Conservation (phyloP, 2,888 invertebrate species). For the Torymus auratus region DNA sequence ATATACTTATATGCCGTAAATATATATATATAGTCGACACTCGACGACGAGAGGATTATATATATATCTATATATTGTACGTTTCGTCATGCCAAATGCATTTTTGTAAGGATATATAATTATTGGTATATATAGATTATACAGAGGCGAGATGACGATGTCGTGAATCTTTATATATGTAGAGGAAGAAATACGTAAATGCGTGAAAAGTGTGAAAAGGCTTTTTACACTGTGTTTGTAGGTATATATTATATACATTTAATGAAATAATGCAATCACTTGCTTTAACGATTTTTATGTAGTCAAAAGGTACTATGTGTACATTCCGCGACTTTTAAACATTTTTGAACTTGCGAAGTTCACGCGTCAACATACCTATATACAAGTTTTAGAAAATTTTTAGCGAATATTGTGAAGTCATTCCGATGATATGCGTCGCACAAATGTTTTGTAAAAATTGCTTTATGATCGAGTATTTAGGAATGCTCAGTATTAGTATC, state of each 20-base stretch:
- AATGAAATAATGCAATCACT: constrained; percentile 31
- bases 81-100: constrained; percentile 46
- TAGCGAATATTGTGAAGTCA: constrained; percentile 20
- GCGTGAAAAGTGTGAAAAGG: neutral
- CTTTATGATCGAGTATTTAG: constrained; percentile 19
- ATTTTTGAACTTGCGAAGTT: constrained; percentile 30
- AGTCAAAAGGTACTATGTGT: neutral
- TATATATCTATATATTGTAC: neutral
- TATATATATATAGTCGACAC: too few species aligned
- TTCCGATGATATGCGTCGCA: constrained; percentile 22
- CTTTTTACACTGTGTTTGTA: constrained; percentile 3
- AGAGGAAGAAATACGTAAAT: neutral
- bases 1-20: neutral
- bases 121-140: constrained; percentile 1
- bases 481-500: constrained; percentile 50
- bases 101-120: constrained; percentile 16
- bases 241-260: neutral
- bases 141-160: neutral
- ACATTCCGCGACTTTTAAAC: constrained; percentile 35
- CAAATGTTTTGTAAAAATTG: constrained; percentile 11
- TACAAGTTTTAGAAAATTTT: constrained; percentile 40
- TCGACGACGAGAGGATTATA: too few species aligned
- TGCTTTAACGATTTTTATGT: constrained; percentile 45
- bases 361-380: constrained; percentile 17
- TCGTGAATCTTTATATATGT: neutral